phyloP scores from a whole-genome alignment of 2,113 vertebrate species.

The Aegotheles bennettii region DNA sequence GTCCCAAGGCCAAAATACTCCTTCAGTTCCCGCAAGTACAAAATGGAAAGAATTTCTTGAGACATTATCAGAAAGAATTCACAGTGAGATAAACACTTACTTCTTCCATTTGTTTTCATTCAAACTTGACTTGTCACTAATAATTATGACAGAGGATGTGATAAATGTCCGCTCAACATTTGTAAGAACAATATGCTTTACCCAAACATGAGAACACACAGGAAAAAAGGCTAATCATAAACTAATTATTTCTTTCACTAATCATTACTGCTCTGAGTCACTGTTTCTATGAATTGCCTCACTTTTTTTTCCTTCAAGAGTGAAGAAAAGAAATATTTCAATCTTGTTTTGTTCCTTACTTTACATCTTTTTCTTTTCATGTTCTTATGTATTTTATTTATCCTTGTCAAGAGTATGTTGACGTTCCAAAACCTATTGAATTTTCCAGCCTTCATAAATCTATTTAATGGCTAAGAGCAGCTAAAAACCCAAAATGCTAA shows the following conservation, averaged over 20 bases:
- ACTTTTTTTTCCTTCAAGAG: not conserved
- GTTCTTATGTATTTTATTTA: not conserved
- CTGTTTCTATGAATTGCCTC: not conserved
- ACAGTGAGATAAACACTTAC: conserved; percentile 47
- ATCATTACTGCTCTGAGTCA: conserved; percentile 48
- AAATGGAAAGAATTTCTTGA: conserved; percentile 50
- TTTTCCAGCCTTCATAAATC: not conserved
- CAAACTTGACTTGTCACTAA: conserved; percentile 44
- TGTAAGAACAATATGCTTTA: conserved; percentile 60
- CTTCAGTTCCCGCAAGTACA: conserved; percentile 10
- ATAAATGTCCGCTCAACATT: conserved; percentile 56
- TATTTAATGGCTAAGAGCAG: not conserved
- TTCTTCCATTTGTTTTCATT: conserved; percentile 60
- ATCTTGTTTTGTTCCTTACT: not conserved
- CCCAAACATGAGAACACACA: conserved; percentile 41
- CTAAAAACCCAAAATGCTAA: not conserved
- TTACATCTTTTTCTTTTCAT: not conserved
- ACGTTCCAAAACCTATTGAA: not conserved
- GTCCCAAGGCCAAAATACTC: conserved; percentile 6
- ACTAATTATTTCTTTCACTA: conserved; percentile 56
- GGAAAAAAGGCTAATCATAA: conserved; percentile 58
- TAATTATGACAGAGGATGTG: conserved; percentile 63
- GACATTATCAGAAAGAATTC: conserved; percentile 52
- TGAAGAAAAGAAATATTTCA: not conserved
- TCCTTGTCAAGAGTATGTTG: not conserved